A percentile compares a stretch with the other conserved stretches of the same genome.
These are phyloP conservation scores for Eudasyphora cyanicolor DNA, from an alignment of 2,888 invertebrate genomes.

Conservation along the genomic window DNA sequence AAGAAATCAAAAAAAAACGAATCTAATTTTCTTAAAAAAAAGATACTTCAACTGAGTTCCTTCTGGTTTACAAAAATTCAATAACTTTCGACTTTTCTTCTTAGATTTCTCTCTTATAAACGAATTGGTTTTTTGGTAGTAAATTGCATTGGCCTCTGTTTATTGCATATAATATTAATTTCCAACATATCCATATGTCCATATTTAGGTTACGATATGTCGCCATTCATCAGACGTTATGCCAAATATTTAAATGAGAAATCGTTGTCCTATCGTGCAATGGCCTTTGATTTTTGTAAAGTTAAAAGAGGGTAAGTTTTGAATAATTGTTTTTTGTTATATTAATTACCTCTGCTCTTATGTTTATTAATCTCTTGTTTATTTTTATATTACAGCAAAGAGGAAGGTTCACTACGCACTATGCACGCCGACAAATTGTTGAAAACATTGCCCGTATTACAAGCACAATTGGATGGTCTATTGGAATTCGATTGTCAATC, in stretches of 20 bases:
- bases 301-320: conserved; percentile 95
- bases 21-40: too few relatives aligned
- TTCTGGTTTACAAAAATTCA: background rate
- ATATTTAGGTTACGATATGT: conserved; percentile 97
- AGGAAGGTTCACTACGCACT: conserved; percentile 97
- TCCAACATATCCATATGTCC: background rate
- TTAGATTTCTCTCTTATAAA: conserved; percentile 12
- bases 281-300: conserved; percentile 99
- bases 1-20: background rate
- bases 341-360: background rate
- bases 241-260: conserved; percentile 99
- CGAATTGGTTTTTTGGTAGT: conserved; percentile 31
- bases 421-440: conserved; percentile 98
- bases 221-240: conserved; percentile 98
- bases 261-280: conserved; percentile 97
- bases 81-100: background rate
- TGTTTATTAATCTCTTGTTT: too few relatives aligned
- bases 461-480: conserved; percentile 96
- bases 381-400: conserved; percentile 85
- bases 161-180: conserved; percentile 11
- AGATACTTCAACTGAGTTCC: background rate
- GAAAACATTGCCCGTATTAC: conserved; percentile 97
- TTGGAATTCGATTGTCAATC: conserved; percentile 98
- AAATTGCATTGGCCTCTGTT: background rate
- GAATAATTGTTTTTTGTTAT: background rate